Conservation (phyloP, 2,113 vertebrate genomes). For the Herpailurus yagouaroundi region DNA sequence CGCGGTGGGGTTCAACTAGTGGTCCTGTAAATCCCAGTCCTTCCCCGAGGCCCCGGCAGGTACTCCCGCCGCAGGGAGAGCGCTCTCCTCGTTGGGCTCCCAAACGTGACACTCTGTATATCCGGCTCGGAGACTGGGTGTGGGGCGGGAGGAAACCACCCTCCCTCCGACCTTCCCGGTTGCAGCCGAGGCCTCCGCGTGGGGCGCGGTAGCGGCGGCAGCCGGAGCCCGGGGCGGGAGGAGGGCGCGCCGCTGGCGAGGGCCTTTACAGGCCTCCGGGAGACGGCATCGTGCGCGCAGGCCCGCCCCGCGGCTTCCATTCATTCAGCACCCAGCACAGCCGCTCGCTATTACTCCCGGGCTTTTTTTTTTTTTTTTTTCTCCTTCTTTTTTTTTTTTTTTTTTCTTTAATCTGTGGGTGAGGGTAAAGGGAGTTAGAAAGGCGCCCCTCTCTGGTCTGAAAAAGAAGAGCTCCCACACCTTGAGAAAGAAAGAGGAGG, state of each 20-base stretch:
- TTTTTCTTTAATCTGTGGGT: background rate
- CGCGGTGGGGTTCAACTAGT: background rate
- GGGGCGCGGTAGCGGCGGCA: background rate
- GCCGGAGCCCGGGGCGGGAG: background rate
- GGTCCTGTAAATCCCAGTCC: background rate
- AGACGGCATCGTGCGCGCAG: background rate
- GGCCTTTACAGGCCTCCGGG: background rate
- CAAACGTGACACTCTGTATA: slow-evolving; percentile 62
- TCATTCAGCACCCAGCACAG: background rate
- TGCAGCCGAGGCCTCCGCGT: background rate
- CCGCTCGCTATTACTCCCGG: background rate
- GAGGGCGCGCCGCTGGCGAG: background rate
- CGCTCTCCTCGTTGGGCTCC: background rate
- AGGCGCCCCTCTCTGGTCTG: slow-evolving; percentile 45
- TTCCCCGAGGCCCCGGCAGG: background rate
- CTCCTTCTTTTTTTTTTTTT: background rate
- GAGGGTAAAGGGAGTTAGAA: background rate
- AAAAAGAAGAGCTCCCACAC: background rate
- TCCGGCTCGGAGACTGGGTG: slow-evolving; percentile 66
- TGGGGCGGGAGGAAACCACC: slow-evolving; percentile 69
- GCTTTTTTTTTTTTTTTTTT: background rate
- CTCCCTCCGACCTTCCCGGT: slow-evolving; percentile 47
- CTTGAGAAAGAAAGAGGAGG: background rate
- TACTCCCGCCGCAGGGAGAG: background rate
- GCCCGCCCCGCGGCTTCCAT: slow-evolving; percentile 40